Evolutionary conservation across 2,888 invertebrate genomes (phyloP), one percentile per base, ranked within the genome.

Genomic region (Eremobia ochroleuca): DNA sequence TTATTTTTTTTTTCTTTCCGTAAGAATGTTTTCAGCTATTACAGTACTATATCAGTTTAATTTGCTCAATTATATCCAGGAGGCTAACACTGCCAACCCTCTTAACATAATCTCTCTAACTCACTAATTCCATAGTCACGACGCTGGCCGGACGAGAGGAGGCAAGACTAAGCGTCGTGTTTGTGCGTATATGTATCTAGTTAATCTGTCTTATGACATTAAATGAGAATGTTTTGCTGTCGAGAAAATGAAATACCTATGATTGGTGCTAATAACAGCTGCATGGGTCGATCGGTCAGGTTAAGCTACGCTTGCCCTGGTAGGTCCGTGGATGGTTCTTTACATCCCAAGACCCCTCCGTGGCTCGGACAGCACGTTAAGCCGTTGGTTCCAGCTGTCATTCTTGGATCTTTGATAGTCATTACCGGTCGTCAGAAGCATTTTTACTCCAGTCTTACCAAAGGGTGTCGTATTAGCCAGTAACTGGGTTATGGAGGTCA

Each of bases 61-160:
- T n/a, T 74, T 34, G 13, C 15, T 21, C n/a, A 37, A 64, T 59
- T 59, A 59, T 37, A 3, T 34, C 25, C 52, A 72, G 49, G n/a
- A 78, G 49, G 25, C 72, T 58, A 34, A 49, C 37, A 49, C 31
- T 40, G n/a, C 13, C 40, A 72, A 78, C 58, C 64, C 77, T 72
- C 55, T 77, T 72, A 72, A 40, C 46, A 37, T 71, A 77, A 72
- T 77, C 71, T 64, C 37, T 65, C 37, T 76, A 34, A 77, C 34
- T 72, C 55, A 40, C 31, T 73, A 59, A 78, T 49, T 65, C 58
- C 58, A 49, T 65, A 59, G 31, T 65, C 65, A 25, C 18, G 13
- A 58, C 31, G 58, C 21, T 46, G 8, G 31, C 31, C 13, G 4
- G 25, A 64, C 21, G 21, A 2, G 25, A 37, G 37, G n/a, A 31